These are phyloP conservation scores for Trichechus manatus DNA, from an alignment of 2,113 vertebrate species.

Conservation along the genomic window DNA sequence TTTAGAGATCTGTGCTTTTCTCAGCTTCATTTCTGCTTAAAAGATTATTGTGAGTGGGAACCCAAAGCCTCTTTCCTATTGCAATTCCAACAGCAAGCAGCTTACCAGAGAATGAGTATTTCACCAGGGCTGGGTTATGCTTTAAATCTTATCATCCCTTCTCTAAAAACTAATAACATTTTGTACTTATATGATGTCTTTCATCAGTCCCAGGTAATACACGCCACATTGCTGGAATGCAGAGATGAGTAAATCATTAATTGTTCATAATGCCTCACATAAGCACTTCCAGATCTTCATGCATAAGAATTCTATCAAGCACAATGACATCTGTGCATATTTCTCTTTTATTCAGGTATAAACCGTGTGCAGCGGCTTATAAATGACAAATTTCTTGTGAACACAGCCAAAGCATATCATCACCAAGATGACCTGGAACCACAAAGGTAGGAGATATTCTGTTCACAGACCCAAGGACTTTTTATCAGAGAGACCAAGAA, in stretches of 20 bases:
- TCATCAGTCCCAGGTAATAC: slow-evolving; percentile 58
- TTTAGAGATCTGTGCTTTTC: slow-evolving; percentile 57
- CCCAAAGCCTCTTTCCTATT: slow-evolving; percentile 72
- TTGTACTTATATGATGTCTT: slow-evolving; percentile 36
- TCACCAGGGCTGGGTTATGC: not conserved
- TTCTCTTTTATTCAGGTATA: slow-evolving; percentile 58
- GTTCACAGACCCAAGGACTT: not conserved
- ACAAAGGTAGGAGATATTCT: not conserved
- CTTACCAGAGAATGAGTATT: slow-evolving; percentile 58
- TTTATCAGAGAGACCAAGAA: not conserved
- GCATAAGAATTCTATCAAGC: not conserved
- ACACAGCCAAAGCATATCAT: slow-evolving; percentile 9
- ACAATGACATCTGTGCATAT: not conserved
- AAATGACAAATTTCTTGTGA: slow-evolving; percentile 54
- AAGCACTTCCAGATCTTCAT: not conserved
- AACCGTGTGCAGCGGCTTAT: slow-evolving; percentile 60
- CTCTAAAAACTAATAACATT: slow-evolving; percentile 66
- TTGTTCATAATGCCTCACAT: slow-evolving; percentile 12
- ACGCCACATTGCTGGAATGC: not conserved
- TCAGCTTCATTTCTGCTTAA: slow-evolving; percentile 61
- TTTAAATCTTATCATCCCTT: slow-evolving; percentile 60
- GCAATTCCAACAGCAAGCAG: slow-evolving; percentile 52
- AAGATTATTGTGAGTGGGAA: slow-evolving; percentile 58
- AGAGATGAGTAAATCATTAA: slow-evolving; percentile 64
- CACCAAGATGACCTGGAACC: not conserved